Percentiles rank a stretch among this genome's conserved stretches.
Evolutionary conservation across 2,888 invertebrate species (phyloP).

Genomic region (Melolontha melolontha): DNA sequence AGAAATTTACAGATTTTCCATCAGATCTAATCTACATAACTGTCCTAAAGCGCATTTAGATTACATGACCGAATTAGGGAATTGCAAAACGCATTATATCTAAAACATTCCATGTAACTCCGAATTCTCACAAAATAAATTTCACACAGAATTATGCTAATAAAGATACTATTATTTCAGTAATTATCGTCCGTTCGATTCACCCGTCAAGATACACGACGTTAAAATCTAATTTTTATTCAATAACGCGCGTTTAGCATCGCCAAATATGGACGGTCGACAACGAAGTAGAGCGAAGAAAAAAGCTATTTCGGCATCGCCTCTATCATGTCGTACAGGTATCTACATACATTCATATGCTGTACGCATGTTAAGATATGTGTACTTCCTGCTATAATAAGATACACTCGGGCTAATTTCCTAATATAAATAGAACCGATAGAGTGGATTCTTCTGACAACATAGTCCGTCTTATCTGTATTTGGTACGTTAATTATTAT

Average conservation of each 20-base stretch:
- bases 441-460: constrained; percentile 13
- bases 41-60: too few relatives aligned
- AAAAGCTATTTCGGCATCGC: constrained; percentile 9
- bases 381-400: constrained; percentile 29
- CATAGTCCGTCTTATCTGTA: constrained; percentile 40
- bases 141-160: constrained; percentile 33
- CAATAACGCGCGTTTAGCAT: constrained; percentile 29
- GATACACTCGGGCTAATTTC: constrained; percentile 26
- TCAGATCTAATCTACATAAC: too few relatives aligned
- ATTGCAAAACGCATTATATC: too few relatives aligned
- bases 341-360: too few relatives aligned
- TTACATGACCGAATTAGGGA: too few relatives aligned
- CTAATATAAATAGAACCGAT: constrained; percentile 18
- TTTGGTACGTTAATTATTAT: constrained; percentile 48
- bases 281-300: constrained; percentile 1
- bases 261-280: constrained; percentile 29
- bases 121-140: constrained; percentile 1
- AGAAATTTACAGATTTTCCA: too few relatives aligned
- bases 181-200: constrained; percentile 27
- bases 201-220: constrained; percentile 30
- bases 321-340: too few relatives aligned
- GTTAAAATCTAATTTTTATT: constrained; percentile 36
- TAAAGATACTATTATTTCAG: constrained; percentile 26
- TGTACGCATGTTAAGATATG: not conserved
- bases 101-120: too few relatives aligned